These are phyloP conservation scores for Spatulosminthurus flaviceps DNA, from an alignment of 2,888 invertebrate species.

Conservation along the genomic window DNA sequence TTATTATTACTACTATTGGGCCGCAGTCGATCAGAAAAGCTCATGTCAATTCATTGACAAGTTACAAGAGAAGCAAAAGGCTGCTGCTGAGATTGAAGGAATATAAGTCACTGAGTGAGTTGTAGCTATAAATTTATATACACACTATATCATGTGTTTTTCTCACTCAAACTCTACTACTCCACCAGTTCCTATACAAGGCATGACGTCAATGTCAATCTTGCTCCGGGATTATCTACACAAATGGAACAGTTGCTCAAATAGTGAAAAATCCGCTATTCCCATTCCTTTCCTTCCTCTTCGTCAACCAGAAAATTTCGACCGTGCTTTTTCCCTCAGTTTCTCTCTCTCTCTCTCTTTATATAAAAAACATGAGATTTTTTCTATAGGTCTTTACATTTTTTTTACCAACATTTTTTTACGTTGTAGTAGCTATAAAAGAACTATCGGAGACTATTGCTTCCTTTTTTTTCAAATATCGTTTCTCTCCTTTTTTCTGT, in stretches of 20 bases:
- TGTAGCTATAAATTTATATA: too few species aligned
- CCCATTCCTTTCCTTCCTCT: background rate
- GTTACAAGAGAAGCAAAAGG: background rate
- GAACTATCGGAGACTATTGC: too few species aligned
- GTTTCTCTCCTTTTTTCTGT: too few species aligned
- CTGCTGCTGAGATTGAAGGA: background rate
- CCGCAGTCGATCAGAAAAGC: background rate
- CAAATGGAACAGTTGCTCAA: background rate
- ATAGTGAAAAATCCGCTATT: background rate
- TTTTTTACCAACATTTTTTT: too few species aligned
- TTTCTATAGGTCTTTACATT: too few species aligned
- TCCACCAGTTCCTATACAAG: background rate
- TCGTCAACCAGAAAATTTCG: constrained; percentile 3
- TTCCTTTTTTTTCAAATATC: too few species aligned
- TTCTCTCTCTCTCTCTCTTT: too few species aligned
- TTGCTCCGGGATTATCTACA: constrained; percentile 5
- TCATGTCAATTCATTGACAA: background rate
- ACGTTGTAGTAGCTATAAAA: too few species aligned
- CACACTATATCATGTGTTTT: too few species aligned
- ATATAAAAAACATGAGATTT: too few species aligned
- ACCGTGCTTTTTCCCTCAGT: background rate
- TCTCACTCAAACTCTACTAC: too few species aligned
- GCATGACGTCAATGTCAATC: constrained; percentile 10
- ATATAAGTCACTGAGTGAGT: background rate
- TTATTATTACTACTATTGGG: too few species aligned